Evolutionary conservation across 2,888 invertebrate genomes (phyloP).

Genomic region (Hylaea fasciaria): DNA sequence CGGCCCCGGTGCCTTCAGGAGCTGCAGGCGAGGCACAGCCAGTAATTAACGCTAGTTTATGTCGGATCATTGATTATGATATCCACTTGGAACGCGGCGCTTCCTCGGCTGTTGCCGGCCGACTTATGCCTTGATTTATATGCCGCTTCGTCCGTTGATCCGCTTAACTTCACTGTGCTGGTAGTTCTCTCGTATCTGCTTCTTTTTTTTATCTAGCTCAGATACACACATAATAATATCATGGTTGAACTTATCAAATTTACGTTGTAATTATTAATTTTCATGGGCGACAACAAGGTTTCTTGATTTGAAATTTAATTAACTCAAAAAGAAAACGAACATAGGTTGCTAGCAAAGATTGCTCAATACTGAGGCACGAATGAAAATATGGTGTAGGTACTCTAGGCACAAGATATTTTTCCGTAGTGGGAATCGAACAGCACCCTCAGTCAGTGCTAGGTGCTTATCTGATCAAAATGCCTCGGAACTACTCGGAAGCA

Average conservation of each 20-base stretch:
- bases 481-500: too few relatives aligned
- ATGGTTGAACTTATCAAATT: background rate
- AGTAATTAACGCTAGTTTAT: constrained; percentile 59
- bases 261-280: background rate
- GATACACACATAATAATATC: background rate
- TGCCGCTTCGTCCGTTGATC: constrained; percentile 51
- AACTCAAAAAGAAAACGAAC: too few relatives aligned
- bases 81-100: constrained; percentile 51
- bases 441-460: too few relatives aligned
- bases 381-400: too few relatives aligned
- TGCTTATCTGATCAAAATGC: too few relatives aligned
- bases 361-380: too few relatives aligned
- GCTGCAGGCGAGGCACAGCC: constrained; percentile 44
- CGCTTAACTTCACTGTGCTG: constrained; percentile 54
- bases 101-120: constrained; percentile 59
- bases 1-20: constrained; percentile 62
- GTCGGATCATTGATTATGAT: constrained; percentile 61
- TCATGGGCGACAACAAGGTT: background rate
- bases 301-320: background rate
- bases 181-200: constrained; percentile 13
- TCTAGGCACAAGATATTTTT: too few relatives aligned
- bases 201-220: constrained; percentile 3
- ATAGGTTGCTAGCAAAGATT: too few relatives aligned
- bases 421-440: too few relatives aligned
- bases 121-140: constrained; percentile 72